Conservation (phyloP, 2,113 vertebrate genomes). For the Corythaixoides concolor region DNA sequence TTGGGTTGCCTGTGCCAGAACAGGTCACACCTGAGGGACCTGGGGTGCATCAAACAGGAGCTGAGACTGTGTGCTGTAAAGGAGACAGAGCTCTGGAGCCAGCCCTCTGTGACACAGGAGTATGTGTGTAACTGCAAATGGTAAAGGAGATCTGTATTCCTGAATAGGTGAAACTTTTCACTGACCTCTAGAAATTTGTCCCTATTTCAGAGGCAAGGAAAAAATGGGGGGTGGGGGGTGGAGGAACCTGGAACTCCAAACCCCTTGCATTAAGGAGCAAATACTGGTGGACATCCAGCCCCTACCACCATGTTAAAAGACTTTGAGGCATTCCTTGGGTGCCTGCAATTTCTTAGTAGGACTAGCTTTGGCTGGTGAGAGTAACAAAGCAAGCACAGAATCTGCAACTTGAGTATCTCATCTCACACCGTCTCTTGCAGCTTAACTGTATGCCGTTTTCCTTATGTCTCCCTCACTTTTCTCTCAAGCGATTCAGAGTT, state of each 20-base stretch:
- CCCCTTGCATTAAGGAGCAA: background rate
- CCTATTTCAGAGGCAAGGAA: background rate
- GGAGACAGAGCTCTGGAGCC: background rate
- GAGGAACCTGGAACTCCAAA: background rate
- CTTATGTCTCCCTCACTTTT: background rate
- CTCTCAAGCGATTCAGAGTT: background rate
- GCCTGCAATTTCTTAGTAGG: background rate
- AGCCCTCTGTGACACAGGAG: background rate
- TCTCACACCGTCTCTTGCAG: background rate
- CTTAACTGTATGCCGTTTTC: background rate
- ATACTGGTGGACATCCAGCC: background rate
- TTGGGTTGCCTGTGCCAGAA: background rate
- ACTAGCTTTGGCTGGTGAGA: background rate
- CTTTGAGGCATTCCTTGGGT: background rate
- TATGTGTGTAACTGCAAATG: accelerated
- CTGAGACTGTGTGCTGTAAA: background rate
- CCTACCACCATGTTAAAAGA: background rate
- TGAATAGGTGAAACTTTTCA: background rate
- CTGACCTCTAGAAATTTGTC: background rate
- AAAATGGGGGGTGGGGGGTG: background rate
- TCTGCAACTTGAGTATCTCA: background rate
- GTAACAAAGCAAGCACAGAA: background rate
- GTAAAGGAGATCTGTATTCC: background rate
- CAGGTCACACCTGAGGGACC: background rate
- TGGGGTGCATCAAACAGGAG: background rate